Evolutionary conservation across 2,797 vertebrate genomes (phyloP), one percentile per base, ranked within the genome.

Genomic region (Aphelocoma californica): DNA sequence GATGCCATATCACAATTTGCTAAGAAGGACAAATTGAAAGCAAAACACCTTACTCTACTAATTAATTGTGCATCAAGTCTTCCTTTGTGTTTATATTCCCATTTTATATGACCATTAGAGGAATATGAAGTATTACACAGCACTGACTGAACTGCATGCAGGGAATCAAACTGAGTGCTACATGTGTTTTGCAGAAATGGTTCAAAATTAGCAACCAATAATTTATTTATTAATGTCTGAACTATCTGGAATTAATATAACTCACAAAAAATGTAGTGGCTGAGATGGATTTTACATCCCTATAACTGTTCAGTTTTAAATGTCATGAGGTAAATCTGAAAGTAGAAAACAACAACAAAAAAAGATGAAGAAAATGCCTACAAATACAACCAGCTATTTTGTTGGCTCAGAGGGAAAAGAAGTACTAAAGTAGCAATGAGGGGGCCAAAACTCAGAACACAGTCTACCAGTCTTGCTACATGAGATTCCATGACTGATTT

Each of bases 11-110:
- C 65, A 89, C 58, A 93, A 44, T 93, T 91, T 90, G 64, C 70
- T 75, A 82, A 95, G 23, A 90, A 81, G 57, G 53, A 93, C 51
- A 92, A 70, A 93, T n/a, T 86, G 92, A 95, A 93, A 95, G 54
- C 48, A 92, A 77, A 94, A 78, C 67, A 78, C 66, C 73, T 93
- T 93, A 81, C 45, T 93, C 42, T 81, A 54, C 69, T 95, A 95
- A 97, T 93, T 96, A 97, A 95, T 85, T 91, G 81, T 83, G 36
- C 92, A 84, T 90, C 80, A 75, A 91, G 70, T 40, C 32, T 95
- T 96, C 89, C 92, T 97, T 88, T 96, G 86, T 81, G 69, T 48
- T 79, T 81, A 93, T 96, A 95, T 90, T 97, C 64, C 66, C 47
- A 45, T 89, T 71, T 85, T 93, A 18, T 81, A 40, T 70, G 40